These are phyloP conservation scores for Poicephalus meyeri DNA, from an alignment of 2,113 vertebrate species.

Conservation along the genomic window DNA sequence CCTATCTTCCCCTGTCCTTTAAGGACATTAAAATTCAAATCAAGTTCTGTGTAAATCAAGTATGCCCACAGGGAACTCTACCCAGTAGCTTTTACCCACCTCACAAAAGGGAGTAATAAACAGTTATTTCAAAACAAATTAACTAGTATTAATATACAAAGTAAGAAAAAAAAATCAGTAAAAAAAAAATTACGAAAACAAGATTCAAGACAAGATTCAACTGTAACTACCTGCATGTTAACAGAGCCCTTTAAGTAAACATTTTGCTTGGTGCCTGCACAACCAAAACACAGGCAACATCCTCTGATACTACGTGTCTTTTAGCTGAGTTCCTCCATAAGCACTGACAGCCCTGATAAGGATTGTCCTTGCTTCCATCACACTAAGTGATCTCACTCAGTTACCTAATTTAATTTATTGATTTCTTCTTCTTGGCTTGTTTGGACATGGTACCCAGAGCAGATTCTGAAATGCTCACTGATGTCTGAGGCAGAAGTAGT, in stretches of 20 bases:
- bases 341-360: background rate
- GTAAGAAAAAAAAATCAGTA: background rate
- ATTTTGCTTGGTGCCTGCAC: background rate
- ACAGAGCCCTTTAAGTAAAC: background rate
- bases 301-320: background rate
- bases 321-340: background rate
- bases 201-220: background rate
- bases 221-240: background rate
- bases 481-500: slow-evolving; percentile 67
- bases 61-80: background rate
- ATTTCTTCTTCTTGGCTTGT: slow-evolving; percentile 51
- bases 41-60: background rate
- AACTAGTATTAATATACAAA: background rate
- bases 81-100: background rate
- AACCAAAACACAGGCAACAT: background rate
- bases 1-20: background rate
- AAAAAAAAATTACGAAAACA: background rate
- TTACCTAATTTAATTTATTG: background rate
- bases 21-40: background rate
- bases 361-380: background rate
- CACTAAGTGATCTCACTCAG: background rate
- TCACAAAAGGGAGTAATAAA: background rate
- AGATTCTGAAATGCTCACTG: slow-evolving; percentile 60
- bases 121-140: background rate
- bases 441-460: slow-evolving; percentile 79